Base-by-base conservation (phyloP, 2,888 invertebrate genomes). In the Drosophila fulvimacula region DNA sequence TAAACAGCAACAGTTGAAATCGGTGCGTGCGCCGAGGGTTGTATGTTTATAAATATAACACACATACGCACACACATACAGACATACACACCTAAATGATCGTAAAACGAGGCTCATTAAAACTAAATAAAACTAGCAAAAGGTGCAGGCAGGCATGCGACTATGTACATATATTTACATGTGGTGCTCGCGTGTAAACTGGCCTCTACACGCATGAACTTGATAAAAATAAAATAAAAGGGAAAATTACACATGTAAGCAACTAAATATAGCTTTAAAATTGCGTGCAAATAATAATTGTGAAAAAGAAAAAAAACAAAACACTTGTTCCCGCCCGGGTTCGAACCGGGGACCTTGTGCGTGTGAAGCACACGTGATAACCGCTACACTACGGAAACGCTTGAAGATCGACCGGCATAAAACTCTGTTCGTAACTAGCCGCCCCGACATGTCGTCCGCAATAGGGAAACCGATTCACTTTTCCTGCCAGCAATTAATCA, bases 361-460 rank as follows among this genome's bases (percentile, higher is more conserved):
- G 92, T 91, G 91, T 91, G 91, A 91, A 91, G 91, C 91, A 90
- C 91, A 91, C 91, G 91, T 92, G 91, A 91, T 91, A 91, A 91
- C 91, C 91, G 89, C 91, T 91, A 91, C 91, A 91, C 91, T 91
- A 91, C 91, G 91, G 90, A 91, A 91, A 91, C 91, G 51, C 17
- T 36, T 77, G 77, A 30, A 41, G 42, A 44, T 53, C 52, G 1
- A 15, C 17, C 38, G 52, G 55, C 63, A 41, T 39, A 53, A 73
- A 19, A 69, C 41, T 34, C 38, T 73, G 52, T 41, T 70, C 46
- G 63, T 24, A 44, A 38, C 57, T 44, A 48, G 41, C 48, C 34
- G 17, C 46, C 27, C n/a, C 30, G 46, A 48, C 46, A 30, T 30
- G 27, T 3, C 17, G n/a, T 36, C 27, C 15, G 11, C 3, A 68